phyloP scores from a whole-genome alignment of 2,888 invertebrate species.

The Sinhomidia bicolor region DNA sequence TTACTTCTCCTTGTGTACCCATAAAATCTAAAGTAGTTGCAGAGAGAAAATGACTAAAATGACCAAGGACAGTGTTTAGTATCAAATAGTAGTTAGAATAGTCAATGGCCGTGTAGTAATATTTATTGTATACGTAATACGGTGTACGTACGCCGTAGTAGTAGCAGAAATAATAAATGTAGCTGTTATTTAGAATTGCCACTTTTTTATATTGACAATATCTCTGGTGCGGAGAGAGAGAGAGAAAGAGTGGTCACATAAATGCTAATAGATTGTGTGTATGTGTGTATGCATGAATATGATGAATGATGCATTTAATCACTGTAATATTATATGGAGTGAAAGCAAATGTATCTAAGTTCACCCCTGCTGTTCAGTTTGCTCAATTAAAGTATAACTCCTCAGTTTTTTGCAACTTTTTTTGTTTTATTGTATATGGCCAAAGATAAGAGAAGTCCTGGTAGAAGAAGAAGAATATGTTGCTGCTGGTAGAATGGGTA shows the following conservation, averaged over 20 bases:
- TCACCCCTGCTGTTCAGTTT: slow-evolving; percentile 51
- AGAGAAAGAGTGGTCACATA: not conserved
- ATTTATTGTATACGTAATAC: too few species aligned
- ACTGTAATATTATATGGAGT: not conserved
- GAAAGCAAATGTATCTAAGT: not conserved
- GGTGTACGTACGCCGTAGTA: not conserved
- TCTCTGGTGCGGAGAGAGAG: not conserved
- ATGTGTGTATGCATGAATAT: not conserved
- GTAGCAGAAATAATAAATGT: too few species aligned
- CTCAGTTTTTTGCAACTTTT: not conserved
- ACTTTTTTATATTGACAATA: not conserved
- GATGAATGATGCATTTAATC: not conserved
- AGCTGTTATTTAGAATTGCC: not conserved
- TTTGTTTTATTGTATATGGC: not conserved
- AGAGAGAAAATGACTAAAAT: slow-evolving; percentile 55
- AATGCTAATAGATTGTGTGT: not conserved
- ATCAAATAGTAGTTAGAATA: slow-evolving; percentile 15
- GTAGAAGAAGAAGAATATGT: too few species aligned
- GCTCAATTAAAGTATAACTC: slow-evolving; percentile 20
- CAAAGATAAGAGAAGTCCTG: not conserved
- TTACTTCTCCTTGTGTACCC: slow-evolving; percentile 48
- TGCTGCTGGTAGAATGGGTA: too few species aligned
- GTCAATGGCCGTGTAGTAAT: slow-evolving; percentile 25
- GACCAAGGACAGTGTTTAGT: slow-evolving; percentile 60
- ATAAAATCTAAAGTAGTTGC: slow-evolving; percentile 72